Base-by-base conservation (phyloP, 1,140 invertebrate genomes). In the Agrypnia vestita region DNA sequence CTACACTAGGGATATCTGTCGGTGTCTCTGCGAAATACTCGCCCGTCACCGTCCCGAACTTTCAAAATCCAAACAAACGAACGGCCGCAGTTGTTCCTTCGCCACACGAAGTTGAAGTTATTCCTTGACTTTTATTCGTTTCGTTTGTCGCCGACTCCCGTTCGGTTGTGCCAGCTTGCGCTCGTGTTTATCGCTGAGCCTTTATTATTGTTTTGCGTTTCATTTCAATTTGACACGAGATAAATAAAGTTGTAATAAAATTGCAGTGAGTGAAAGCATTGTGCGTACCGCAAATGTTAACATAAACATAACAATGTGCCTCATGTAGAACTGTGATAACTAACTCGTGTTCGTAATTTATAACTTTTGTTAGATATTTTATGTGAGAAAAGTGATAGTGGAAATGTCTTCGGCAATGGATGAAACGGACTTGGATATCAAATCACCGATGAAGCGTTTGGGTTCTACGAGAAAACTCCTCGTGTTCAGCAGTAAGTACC, bases 381-480 rank as follows among this genome's bases (percentile, higher is more conserved):
- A 67, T 80, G 72, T 80, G 72, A 55, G 53, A 64, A 55, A 82
- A 67, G 75, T 76, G 76, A 73, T 53, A 47, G 43, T 73, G 64
- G 72, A 55, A 71, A 82, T 82, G 78, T 76, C 74, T 59, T 17
- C 79, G 8, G 67, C 77, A 4, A 92, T 92, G 91, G 92, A 93
- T 88, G 94, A 95, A 86, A 91, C 93, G 85, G 93, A 94, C 85
- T 91, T 91, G 78, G 91, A 92, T 85, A 85, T 91, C 76, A 94
- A 94, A 84, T 94, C 94, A 74, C 94, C 94, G 49, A 95, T 95
- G 87, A 93, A 93, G 87, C 89, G 94, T 56, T 91, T 95, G 77
- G 94, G 94, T 84, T 95, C 94, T 71, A 94, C 94, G 12, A 92
- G 94, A 84, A 95, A 95, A 87, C 89, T 95, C 76, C 90, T 94